These are phyloP conservation scores for Cactoblastis cactorum DNA, from an alignment of 2,888 invertebrate species.

Conservation along the genomic window DNA sequence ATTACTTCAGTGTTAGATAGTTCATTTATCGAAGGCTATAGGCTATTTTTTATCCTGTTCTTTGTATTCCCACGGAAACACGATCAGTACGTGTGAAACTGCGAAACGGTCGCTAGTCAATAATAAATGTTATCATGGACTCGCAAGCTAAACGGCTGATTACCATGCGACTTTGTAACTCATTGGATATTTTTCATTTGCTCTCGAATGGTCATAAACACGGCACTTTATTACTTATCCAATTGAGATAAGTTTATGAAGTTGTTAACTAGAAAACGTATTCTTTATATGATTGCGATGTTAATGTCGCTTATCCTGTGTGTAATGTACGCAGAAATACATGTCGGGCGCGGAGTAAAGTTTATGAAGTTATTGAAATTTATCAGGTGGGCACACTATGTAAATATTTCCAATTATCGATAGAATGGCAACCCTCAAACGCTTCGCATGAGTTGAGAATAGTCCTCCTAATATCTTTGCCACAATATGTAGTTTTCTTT, in stretches of 20 bases:
- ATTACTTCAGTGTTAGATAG: no score
- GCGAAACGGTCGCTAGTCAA: no score
- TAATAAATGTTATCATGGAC: not conserved
- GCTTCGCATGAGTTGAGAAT: no score
- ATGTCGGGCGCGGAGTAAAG: not conserved
- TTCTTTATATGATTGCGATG: constrained; percentile 21
- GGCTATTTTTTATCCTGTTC: no score
- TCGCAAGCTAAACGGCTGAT: not conserved
- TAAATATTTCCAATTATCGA: not conserved
- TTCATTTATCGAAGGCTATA: no score
- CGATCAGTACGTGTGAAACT: no score
- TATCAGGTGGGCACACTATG: not conserved
- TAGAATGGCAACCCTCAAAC: no score
- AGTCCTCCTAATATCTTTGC: no score
- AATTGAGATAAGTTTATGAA: constrained; percentile 23
- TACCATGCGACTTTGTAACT: constrained; percentile 1
- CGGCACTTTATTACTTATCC: constrained; percentile 22
- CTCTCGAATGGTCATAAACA: constrained; percentile 22
- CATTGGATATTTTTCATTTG: not conserved
- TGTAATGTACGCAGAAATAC: constrained; percentile 17
- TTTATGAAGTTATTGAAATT: not conserved
- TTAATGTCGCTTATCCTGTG: constrained; percentile 2
- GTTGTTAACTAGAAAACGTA: constrained; percentile 23
- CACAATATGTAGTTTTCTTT: no score
- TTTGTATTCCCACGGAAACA: no score